A percentile compares a stretch with the other conserved stretches of the same genome.
Conservation (phyloP, 2,797 vertebrate species). For the Lates japonicus region DNA sequence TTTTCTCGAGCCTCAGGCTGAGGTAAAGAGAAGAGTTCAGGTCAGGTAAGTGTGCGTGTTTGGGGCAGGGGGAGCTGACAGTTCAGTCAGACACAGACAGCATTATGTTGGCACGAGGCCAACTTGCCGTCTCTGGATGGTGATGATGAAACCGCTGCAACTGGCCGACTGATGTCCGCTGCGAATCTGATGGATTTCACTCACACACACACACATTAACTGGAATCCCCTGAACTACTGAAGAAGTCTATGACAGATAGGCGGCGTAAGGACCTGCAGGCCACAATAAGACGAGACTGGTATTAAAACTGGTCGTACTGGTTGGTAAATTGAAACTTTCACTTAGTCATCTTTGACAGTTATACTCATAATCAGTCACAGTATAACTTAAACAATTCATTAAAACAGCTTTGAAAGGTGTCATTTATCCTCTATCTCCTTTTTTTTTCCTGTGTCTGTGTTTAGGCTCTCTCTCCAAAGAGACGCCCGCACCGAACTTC, state of each 20-base stretch:
- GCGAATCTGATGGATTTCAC: constrained; percentile 33
- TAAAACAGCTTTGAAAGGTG: neutral
- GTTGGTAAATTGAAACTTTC: neutral
- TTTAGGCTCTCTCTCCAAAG: constrained; percentile 93
- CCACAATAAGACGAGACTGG: neutral
- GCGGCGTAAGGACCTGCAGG: neutral
- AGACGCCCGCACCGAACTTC: constrained; percentile 95
- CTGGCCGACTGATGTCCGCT: constrained; percentile 25
- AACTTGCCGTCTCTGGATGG: constrained; percentile 59
- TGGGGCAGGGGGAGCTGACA: neutral
- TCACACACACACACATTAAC: neutral
- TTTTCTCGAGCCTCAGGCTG: constrained; percentile 23
- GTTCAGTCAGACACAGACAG: constrained; percentile 48
- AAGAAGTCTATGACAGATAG: neutral
- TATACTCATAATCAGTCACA: neutral
- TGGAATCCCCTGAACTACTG: neutral
- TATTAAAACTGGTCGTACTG: neutral
- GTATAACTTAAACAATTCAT: neutral
- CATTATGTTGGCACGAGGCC: constrained; percentile 51
- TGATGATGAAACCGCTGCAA: constrained; percentile 83
- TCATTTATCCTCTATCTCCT: neutral
- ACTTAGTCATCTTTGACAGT: neutral
- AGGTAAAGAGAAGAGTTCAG: constrained; percentile 46
- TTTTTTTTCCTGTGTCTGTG: neutral
- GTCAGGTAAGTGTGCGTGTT: constrained; percentile 9